Percentiles rank a stretch among this genome's conserved stretches.
Evolutionary conservation across 2,113 vertebrate species (phyloP).

Genomic region (Ammospiza caudacuta): DNA sequence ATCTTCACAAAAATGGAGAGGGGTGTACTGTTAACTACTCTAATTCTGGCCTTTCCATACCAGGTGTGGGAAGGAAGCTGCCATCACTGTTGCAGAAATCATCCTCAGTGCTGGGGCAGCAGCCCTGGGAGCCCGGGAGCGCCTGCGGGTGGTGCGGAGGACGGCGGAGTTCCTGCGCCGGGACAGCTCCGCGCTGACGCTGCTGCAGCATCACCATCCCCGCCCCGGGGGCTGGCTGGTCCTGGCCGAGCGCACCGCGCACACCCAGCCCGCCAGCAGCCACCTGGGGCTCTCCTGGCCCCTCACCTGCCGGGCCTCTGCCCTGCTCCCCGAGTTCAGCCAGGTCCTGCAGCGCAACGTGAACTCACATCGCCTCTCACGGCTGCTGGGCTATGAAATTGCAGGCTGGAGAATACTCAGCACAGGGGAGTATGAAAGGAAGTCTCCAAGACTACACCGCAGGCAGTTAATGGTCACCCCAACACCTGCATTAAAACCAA

Average conservation of each 20-base stretch:
- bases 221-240: neutral
- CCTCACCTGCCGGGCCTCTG: neutral
- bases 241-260: neutral
- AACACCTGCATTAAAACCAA: constrained; percentile 13
- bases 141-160: neutral
- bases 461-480: constrained; percentile 9
- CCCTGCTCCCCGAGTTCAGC: neutral
- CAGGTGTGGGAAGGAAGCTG: constrained; percentile 16
- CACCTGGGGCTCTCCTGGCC: constrained; percentile 41
- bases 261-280: fast-evolving
- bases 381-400: constrained; percentile 45
- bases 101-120: neutral
- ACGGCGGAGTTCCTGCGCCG: constrained; percentile 30
- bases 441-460: neutral
- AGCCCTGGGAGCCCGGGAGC: neutral
- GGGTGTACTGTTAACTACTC: neutral
- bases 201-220: neutral
- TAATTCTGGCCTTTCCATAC: neutral
- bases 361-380: constrained; percentile 9
- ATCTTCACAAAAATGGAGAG: neutral
- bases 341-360: constrained; percentile 2
- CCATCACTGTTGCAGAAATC: constrained; percentile 36
- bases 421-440: neutral
- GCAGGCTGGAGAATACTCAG: constrained; percentile 62
- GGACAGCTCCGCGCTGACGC: neutral